Conservation (phyloP, 2,797 vertebrate species). For the Pipistrellus kuhlii region DNA sequence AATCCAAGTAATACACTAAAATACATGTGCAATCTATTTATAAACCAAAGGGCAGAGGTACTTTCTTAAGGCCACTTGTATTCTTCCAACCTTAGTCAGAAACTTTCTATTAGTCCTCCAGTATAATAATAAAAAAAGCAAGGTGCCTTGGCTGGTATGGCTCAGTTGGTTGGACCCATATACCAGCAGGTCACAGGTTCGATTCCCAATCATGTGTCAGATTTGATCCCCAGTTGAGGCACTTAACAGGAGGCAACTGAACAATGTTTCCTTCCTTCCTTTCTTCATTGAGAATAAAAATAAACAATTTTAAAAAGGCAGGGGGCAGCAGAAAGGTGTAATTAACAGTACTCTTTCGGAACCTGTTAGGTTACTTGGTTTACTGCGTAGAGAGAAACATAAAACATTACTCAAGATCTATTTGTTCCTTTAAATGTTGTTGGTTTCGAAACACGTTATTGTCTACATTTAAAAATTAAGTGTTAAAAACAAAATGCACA, state of each 20-base stretch:
- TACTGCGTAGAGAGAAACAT: slow-evolving; percentile 26
- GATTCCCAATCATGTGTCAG: background rate
- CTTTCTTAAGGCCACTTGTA: slow-evolving; percentile 62
- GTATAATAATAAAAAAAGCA: slow-evolving; percentile 30
- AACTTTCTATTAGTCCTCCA: slow-evolving; percentile 47
- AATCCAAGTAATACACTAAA: slow-evolving; percentile 50
- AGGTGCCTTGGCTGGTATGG: background rate
- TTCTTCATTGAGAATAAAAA: background rate
- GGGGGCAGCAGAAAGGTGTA: background rate
- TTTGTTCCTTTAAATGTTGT: slow-evolving; percentile 51
- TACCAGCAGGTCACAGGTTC: background rate
- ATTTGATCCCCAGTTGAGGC: background rate
- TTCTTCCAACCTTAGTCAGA: slow-evolving; percentile 3
- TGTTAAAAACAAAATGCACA: slow-evolving; percentile 10
- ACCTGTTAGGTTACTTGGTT: slow-evolving; percentile 40
- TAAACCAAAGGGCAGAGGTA: slow-evolving; percentile 69
- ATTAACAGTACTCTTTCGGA: slow-evolving; percentile 25
- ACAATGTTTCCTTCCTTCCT: background rate
- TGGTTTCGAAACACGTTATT: slow-evolving; percentile 43
- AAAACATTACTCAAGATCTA: slow-evolving; percentile 17
- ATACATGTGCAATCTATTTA: slow-evolving; percentile 54
- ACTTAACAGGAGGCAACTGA: background rate
- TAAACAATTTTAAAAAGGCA: background rate
- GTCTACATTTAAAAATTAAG: slow-evolving; percentile 59
- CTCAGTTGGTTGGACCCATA: background rate